These are phyloP conservation scores for Polydrusus tereticollis DNA, from an alignment of 2,888 invertebrate species.

Conservation along the genomic window DNA sequence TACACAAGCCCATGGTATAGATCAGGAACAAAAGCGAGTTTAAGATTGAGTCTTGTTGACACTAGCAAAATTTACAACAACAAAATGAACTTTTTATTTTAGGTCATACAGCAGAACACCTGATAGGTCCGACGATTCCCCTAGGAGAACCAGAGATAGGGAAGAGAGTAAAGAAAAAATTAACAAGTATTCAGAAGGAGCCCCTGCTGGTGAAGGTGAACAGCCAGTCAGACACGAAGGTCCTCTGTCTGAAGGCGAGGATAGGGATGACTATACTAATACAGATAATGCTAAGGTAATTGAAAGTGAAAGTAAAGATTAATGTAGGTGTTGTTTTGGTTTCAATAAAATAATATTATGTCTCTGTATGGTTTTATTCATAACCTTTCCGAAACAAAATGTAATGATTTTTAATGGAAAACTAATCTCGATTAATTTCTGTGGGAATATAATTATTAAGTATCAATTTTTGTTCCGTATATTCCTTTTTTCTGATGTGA, in stretches of 20 bases:
- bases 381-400: slow-evolving; percentile 1
- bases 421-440: background rate
- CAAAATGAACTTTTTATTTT: slow-evolving; percentile 5
- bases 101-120: slow-evolving; percentile 69
- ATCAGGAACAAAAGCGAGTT: no score
- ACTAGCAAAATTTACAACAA: background rate
- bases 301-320: slow-evolving; percentile 40
- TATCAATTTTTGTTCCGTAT: no score
- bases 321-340: slow-evolving; percentile 19
- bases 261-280: slow-evolving; percentile 68
- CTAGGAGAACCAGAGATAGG: slow-evolving; percentile 61
- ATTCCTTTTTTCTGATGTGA: no score
- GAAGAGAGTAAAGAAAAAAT: slow-evolving; percentile 69
- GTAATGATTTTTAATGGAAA: no score
- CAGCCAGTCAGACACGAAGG: slow-evolving; percentile 69
- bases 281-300: slow-evolving; percentile 26
- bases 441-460: no score
- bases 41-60: no score
- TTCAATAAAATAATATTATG: slow-evolving; percentile 20
- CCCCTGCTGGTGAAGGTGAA: background rate
- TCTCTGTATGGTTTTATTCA: slow-evolving; percentile 19
- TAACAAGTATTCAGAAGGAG: slow-evolving; percentile 68
- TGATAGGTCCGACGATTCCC: slow-evolving; percentile 63
- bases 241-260: slow-evolving; percentile 73
- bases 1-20: no score